A percentile compares a stretch with the other conserved stretches of the same genome.
Evolutionary conservation across 2,888 invertebrate genomes (phyloP).

Genomic region (Xestia ashworthii): DNA sequence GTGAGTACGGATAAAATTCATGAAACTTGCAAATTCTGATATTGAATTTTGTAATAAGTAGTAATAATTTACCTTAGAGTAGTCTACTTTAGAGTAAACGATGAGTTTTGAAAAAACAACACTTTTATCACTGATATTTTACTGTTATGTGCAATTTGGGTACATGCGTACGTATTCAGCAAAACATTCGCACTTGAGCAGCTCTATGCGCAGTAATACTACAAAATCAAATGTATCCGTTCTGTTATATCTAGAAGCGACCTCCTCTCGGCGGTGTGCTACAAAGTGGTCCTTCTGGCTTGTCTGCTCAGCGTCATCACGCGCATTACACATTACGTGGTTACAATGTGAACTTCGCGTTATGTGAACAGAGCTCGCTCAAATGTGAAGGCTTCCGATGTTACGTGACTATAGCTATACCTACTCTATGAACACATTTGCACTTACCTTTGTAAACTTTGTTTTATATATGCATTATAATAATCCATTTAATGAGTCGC

Average conservation of each 20-base stretch:
- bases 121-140: background rate
- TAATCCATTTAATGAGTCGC: background rate
- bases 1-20: background rate
- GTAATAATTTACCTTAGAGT: background rate
- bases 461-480: background rate
- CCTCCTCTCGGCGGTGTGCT: too few species aligned
- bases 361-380: conserved; percentile 23
- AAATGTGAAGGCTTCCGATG: conserved; percentile 22
- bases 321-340: background rate
- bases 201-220: background rate
- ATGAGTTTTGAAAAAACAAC: background rate
- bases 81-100: background rate
- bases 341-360: conserved; percentile 28
- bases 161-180: background rate
- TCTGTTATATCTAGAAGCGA: background rate
- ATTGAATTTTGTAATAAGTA: background rate
- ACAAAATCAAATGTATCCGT: background rate
- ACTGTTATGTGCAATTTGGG: background rate
- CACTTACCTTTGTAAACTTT: background rate
- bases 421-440: background rate
- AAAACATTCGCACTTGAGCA: too few species aligned
- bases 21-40: background rate
- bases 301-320: background rate
- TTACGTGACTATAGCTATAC: background rate
- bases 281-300: background rate